Evolutionary conservation across 2,888 invertebrate species (phyloP).

Genomic region (Subacronicta megacephala): DNA sequence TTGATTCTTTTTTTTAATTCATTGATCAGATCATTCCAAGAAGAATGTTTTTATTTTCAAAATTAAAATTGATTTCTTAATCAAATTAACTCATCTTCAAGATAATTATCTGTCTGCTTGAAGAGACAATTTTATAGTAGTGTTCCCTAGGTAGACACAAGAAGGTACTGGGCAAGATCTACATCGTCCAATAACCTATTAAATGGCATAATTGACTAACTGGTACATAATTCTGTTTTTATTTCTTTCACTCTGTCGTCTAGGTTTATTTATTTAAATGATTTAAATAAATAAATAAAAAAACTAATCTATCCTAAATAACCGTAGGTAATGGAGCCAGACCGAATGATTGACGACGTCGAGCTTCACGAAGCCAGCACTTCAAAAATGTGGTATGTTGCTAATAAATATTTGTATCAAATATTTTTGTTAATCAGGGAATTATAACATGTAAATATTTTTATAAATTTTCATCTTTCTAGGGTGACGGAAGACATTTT

Average conservation of each 20-base stretch:
- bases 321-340: slow-evolving; percentile 15
- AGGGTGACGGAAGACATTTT: slow-evolving; percentile 3
- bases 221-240: slow-evolving; percentile 8
- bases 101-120: not conserved
- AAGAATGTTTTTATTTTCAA: slow-evolving; percentile 1
- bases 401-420: slow-evolving; percentile 12
- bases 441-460: slow-evolving; percentile 7
- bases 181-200: slow-evolving; percentile 4
- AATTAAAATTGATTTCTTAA: too few relatives aligned
- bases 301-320: slow-evolving; percentile 4
- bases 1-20: slow-evolving; percentile 6
- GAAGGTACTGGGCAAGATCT: too few relatives aligned
- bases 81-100: too few relatives aligned
- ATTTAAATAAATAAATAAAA: slow-evolving; percentile 7
- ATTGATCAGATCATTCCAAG: slow-evolving; percentile 3
- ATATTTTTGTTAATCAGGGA: slow-evolving; percentile 9
- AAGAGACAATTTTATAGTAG: not conserved
- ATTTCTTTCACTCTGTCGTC: slow-evolving; percentile 5
- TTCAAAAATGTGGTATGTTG: slow-evolving; percentile 13
- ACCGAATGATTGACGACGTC: slow-evolving; percentile 7
- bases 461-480: slow-evolving; percentile 5
- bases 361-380: slow-evolving; percentile 15
- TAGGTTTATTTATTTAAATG: too few relatives aligned
- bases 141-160: too few relatives aligned
- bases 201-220: slow-evolving; percentile 7